These are phyloP conservation scores for Erythrolamprus reginae DNA, from an alignment of 2,113 vertebrate species.

Conservation along the genomic window DNA sequence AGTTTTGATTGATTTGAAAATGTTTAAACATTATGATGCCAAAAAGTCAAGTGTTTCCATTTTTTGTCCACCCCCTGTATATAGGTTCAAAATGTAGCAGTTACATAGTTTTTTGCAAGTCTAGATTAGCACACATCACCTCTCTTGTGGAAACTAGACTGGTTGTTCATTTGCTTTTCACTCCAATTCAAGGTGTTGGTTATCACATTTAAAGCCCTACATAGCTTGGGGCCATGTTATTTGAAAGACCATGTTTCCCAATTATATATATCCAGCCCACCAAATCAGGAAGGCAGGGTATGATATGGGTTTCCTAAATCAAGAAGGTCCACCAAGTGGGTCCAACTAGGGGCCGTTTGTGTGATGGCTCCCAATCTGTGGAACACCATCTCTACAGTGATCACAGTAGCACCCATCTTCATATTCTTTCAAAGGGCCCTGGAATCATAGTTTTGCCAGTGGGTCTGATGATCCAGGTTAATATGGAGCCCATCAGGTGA, in stretches of 20 bases:
- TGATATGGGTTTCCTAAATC: background rate
- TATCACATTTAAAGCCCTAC: background rate
- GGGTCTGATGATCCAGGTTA: background rate
- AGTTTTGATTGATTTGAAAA: too few relatives aligned
- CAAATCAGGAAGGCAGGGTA: background rate
- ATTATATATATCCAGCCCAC: background rate
- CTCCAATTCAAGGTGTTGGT: background rate
- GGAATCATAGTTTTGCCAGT: background rate
- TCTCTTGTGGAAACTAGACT: background rate
- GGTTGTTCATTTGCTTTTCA: background rate
- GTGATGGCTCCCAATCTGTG: background rate
- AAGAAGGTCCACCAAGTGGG: background rate
- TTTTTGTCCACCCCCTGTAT: too few relatives aligned
- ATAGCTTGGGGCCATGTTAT: background rate
- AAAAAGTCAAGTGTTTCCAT: too few relatives aligned
- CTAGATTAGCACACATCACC: background rate
- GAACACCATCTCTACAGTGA: background rate
- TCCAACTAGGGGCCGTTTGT: background rate
- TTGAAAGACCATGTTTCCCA: background rate
- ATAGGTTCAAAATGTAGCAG: background rate
- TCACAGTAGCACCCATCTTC: background rate
- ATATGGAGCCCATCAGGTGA: background rate
- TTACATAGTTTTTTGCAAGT: background rate
- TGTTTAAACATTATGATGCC: too few relatives aligned
- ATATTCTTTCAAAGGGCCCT: too few relatives aligned